phyloP scores from a whole-genome alignment of 2,888 invertebrate species.

The Pycnomerus fuliginosus region DNA sequence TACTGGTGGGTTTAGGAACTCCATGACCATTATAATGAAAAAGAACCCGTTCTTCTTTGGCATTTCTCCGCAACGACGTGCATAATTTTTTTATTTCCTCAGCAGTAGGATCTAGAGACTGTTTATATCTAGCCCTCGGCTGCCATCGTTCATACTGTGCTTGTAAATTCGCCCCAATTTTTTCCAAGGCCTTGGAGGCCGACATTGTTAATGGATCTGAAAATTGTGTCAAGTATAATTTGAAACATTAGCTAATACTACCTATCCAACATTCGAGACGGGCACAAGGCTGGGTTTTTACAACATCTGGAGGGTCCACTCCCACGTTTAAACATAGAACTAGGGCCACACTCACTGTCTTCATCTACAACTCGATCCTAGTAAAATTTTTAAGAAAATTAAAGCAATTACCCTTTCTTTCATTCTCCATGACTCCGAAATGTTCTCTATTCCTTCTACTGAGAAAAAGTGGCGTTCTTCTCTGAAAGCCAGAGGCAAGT shows the following conservation, averaged over 20 bases:
- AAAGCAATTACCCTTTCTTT: conserved; percentile 74
- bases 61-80: conserved; percentile 89
- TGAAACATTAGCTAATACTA: conserved; percentile 50
- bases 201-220: conserved; percentile 85
- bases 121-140: conserved; percentile 95
- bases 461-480: conserved; percentile 73
- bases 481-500: conserved; percentile 71
- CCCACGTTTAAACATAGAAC: conserved; percentile 97
- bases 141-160: conserved; percentile 99
- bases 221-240: no score
- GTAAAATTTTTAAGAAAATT: not conserved
- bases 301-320: conserved; percentile 98
- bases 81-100: conserved; percentile 98
- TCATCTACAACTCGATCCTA: conserved; percentile 69
- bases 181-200: conserved; percentile 88
- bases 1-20: conserved; percentile 95
- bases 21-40: conserved; percentile 99
- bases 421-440: conserved; percentile 85
- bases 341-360: conserved; percentile 97
- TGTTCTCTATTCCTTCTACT: conserved; percentile 65
- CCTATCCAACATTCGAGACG: conserved; percentile 96
- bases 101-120: conserved; percentile 93
- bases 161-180: conserved; percentile 87
- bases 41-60: conserved; percentile 96
- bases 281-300: conserved; percentile 96